phyloP scores from a whole-genome alignment of 2,888 invertebrate genomes.

The Caenorhabditis japonica region DNA sequence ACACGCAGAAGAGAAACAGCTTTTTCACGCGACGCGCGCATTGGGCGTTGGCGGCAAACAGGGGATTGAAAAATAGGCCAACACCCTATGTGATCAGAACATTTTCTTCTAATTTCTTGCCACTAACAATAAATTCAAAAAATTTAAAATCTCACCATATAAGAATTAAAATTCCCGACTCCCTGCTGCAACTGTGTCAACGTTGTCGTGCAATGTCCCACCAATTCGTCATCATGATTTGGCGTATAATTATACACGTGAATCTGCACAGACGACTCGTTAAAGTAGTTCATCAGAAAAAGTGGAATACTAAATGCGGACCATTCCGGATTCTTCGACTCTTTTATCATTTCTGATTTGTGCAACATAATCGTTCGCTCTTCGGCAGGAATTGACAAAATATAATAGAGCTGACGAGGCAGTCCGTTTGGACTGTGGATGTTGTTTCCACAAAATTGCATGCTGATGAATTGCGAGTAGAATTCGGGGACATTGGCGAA shows the following conservation, averaged over 20 bases:
- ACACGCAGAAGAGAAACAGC: no score
- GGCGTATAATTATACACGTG: conserved; percentile 66
- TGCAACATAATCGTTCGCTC: conserved; percentile 47
- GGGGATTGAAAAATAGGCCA: not conserved
- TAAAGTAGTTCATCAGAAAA: conserved; percentile 61
- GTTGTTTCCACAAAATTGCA: conserved; percentile 61
- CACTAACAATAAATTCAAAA: no score
- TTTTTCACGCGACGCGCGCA: no score
- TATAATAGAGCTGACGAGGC: conserved; percentile 63
- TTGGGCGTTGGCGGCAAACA: no score
- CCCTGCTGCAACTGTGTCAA: conserved; percentile 67
- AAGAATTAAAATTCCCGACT: conserved; percentile 62
- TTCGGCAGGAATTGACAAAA: conserved; percentile 37
- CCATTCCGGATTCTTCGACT: conserved; percentile 64
- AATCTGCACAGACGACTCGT: conserved; percentile 62
- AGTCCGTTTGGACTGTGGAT: conserved; percentile 53
- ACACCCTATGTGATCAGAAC: conserved; percentile 3
- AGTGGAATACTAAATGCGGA: conserved; percentile 65
- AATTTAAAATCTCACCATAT: conserved; percentile 57
- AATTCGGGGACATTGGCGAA: conserved; percentile 42
- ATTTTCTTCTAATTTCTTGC: conserved; percentile 1
- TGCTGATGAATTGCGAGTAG: conserved; percentile 47
- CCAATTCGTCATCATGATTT: conserved; percentile 62
- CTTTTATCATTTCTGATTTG: conserved; percentile 48
- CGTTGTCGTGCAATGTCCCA: conserved; percentile 66